These are phyloP conservation scores for Abrostola triplasia DNA, from an alignment of 2,888 invertebrate genomes.

Conservation along the genomic window DNA sequence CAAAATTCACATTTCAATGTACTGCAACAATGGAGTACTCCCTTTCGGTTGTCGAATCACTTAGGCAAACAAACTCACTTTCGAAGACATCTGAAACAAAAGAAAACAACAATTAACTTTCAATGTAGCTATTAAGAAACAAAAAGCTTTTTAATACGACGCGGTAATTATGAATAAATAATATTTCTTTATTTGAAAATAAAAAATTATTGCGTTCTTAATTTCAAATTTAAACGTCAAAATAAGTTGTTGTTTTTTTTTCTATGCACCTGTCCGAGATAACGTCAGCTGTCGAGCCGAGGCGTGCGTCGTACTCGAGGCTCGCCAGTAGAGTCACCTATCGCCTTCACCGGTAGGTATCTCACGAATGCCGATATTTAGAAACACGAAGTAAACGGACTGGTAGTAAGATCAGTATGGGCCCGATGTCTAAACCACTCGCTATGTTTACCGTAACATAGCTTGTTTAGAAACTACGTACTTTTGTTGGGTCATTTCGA, in stretches of 20 bases:
- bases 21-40: constrained; percentile 64
- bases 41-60: constrained; percentile 72
- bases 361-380: constrained; percentile 77
- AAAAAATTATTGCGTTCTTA: constrained; percentile 1
- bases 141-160: constrained; percentile 6
- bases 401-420: constrained; percentile 68
- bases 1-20: constrained; percentile 85
- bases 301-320: constrained; percentile 79
- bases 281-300: constrained; percentile 59
- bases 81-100: constrained; percentile 86
- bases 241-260: constrained; percentile 32
- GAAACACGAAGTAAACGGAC: constrained; percentile 75
- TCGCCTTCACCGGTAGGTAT: constrained; percentile 70
- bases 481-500: constrained; percentile 54
- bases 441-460: constrained; percentile 56
- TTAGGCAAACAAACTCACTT: constrained; percentile 77
- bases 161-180: constrained; percentile 13
- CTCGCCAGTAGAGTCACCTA: constrained; percentile 76
- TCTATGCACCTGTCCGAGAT: constrained; percentile 66
- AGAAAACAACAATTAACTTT: constrained; percentile 65
- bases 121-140: constrained; percentile 14
- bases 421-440: constrained; percentile 76
- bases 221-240: constrained; percentile 16
- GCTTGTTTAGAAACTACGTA: constrained; percentile 58
- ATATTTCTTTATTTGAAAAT: background rate